Evolutionary conservation across 2,113 vertebrate genomes (phyloP).

Genomic region (Callorhinus ursinus): DNA sequence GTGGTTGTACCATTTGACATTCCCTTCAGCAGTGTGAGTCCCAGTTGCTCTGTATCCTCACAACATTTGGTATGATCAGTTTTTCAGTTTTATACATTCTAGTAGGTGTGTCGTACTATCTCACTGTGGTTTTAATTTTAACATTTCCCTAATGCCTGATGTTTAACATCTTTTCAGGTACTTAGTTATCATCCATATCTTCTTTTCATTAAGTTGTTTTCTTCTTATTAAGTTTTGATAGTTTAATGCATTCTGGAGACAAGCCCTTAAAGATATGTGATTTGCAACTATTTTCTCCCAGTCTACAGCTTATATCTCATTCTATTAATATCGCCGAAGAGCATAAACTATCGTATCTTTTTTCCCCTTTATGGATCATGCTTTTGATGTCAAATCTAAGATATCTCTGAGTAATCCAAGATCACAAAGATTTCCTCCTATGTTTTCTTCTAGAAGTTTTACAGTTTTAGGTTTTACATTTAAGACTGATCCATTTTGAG

Average conservation of each 20-base stretch:
- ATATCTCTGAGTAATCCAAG: background rate
- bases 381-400: constrained; percentile 32
- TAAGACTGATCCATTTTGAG: background rate
- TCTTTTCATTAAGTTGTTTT: background rate
- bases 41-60: background rate
- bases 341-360: background rate
- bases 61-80: background rate
- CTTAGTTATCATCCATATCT: background rate
- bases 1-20: background rate
- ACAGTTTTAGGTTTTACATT: background rate
- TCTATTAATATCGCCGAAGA: constrained; percentile 14
- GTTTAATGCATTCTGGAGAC: background rate
- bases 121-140: background rate
- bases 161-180: background rate
- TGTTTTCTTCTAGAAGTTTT: background rate
- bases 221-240: constrained; percentile 10
- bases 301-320: background rate
- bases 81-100: background rate
- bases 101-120: background rate
- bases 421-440: background rate
- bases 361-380: background rate
- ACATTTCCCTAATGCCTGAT: background rate
- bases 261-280: background rate
- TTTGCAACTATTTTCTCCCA: constrained; percentile 30
- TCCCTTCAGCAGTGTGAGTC: background rate